Evolutionary conservation across 2,888 invertebrate genomes (phyloP), one percentile per base, ranked within the genome.

Genomic region (Nemapogon koenigi): DNA sequence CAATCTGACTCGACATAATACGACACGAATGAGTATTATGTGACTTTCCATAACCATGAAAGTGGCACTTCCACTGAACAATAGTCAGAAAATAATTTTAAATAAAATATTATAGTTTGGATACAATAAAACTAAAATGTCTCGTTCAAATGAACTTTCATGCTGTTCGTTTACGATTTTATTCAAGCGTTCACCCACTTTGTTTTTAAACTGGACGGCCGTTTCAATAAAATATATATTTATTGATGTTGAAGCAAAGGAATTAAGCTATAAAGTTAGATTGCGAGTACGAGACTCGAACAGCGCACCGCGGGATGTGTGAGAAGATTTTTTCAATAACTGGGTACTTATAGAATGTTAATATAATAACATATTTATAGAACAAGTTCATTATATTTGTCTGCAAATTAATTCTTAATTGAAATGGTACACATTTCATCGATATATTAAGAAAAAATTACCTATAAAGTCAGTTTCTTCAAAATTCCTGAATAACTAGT

Each of bases 191-290:
- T 33, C 33, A 19, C 13, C 33, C 33, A 33, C 19, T 18, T 33
- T 33, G 33, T 33, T 33, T 33, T 33, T 4, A 11, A 33, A 16
- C 16, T n/a, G 16, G 3, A 11, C 15, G 16, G 15, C 10, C 11
- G 8, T 16, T 31, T 33, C 33, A 33, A 33, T 33, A 33, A 33
- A 31, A 33, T 19, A 14, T 14, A 19, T 67, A 70, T 72, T 72
- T 72, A 75, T 73, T 65, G 66, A 60, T 64, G 68, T 65, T 33
- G 62, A 62, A 57, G 62, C 60, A 61, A 55, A 53, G 55, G 68
- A 73, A 78, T 75, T 73, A 73, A 76, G 76, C 67, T 62, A 73
- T 78, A 76, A 76, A 76, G 43, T 49, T 52, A 50, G 53, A 50
- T 53, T 50, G 56, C 57, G 55, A 50, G 53, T 48, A 43, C 43